Evolutionary conservation across 1,140 invertebrate species (phyloP), one percentile per base, ranked within the genome.

Genomic region (Cardiocondyla obscurior): DNA sequence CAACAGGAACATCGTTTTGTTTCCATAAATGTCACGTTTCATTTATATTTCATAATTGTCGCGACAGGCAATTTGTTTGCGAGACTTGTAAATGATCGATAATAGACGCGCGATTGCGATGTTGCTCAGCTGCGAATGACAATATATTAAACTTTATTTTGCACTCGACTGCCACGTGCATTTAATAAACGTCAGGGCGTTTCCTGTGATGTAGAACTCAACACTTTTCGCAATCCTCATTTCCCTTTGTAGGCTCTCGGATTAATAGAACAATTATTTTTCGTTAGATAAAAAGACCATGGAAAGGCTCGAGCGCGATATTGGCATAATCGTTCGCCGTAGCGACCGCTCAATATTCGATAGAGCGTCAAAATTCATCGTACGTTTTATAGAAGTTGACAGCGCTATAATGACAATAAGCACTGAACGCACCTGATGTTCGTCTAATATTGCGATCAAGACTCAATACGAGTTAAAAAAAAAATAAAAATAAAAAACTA

Each of bases 311-410:
- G 10, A 25, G 36, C 14, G 36, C 19, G 42, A 64, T 49, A 76
- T 76, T 76, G 28, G 58, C 42, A 65, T 33, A 76, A 64, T 76
- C 73, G 58, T 76, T 76, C 58, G 46, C 19, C 44, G 64, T 53
- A 55, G 64, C 49, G 60, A 22, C 49, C 19, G 49, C 16, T 55
- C 49, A 81, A 30, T 72, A 19, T 72, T 70, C 62, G 65, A 69
- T 81, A 70, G 72, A 70, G 65, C 42, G 76, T 36, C 46, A 33
- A 81, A 81, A 36, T 81, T 81, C 25, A 49, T 42, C 33, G n/a
- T 72, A 70, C 62, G 39, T 81, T 81, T 70, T 42, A 42, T 22
- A 22, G n/a, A 42, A 81, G 76, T 57, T 76, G 65, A n/a, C 36
- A 36, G 19, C 44, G 28, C 22, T 22, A 81, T 72, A 81, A 81